Evolutionary conservation across 1,140 invertebrate genomes (phyloP), one percentile per base, ranked within the genome.

Genomic region (Monomorium pharaonis): DNA sequence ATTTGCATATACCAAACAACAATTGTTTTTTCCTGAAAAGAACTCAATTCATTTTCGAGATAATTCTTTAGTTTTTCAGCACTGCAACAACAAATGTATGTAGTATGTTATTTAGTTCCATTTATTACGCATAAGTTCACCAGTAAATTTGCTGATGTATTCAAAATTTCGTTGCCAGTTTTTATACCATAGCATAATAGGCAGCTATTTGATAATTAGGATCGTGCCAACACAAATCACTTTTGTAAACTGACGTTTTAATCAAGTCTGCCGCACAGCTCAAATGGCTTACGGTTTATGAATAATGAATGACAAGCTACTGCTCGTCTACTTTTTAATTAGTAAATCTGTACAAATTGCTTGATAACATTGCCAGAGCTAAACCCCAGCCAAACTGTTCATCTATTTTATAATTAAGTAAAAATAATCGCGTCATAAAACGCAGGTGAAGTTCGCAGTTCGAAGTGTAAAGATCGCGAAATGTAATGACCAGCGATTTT

Each of bases 261-360:
- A 49, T 74, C 56, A 60, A 83, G 78, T 54, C 67, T 47, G 72
- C 47, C 18, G 21, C 51, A 42, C n/a, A 14, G 24, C 24, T 70
- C 24, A 16, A 27, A 47, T 47, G 6, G n/a, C 65, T 72, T 56
- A 44, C 30, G 6, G 65, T 60, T 83, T 74, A 83, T 83, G 67
- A 83, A 83, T 74, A 83, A 83, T 60, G 51, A 74, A 83, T 58
- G 18, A 30, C 67, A 72, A 83, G 54, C 21, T 1, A 44, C 24
- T 21, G 37, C 65, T 58, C 62, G 54, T 47, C 14, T 24, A 16
- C 37, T 72, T 74, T 42, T 83, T 83, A 83, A 83, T 83, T 74
- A 42, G 7, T 12, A 18, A 18, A 42, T 81, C 14, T 24, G 16
- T 42, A 83, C 37, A 83, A 58, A 83, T 74, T 74, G 37, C 14